Conservation (phyloP, 2,113 vertebrate genomes). For the Neotoma lepida region DNA sequence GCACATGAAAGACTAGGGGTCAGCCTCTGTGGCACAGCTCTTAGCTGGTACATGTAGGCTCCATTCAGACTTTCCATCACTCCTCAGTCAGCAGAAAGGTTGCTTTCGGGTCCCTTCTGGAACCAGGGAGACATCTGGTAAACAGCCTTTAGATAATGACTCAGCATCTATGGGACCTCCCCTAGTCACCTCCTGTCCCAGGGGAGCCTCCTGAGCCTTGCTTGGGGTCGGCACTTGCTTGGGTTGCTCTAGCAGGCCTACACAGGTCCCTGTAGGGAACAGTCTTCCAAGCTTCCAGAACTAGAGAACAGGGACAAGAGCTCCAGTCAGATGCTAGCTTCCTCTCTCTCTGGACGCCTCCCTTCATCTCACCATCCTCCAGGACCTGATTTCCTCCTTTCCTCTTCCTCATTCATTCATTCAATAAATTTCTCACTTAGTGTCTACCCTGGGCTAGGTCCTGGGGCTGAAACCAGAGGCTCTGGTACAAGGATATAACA, state of each 20-base stretch:
- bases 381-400: background rate
- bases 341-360: background rate
- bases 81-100: slow-evolving; percentile 38
- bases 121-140: background rate
- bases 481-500: background rate
- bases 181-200: background rate
- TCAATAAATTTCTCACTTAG: background rate
- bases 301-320: background rate
- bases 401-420: background rate
- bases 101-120: background rate
- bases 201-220: background rate
- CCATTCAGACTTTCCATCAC: background rate
- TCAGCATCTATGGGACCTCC: background rate
- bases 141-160: slow-evolving; percentile 35
- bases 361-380: background rate
- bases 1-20: background rate
- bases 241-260: background rate
- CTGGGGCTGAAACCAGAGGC: background rate
- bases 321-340: background rate
- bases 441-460: background rate
- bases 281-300: background rate
- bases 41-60: background rate
- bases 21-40: background rate
- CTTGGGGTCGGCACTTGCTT: background rate
- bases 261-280: background rate